Evolutionary conservation across 2,797 vertebrate genomes (phyloP).

Genomic region (Gymnothorax reevesii): DNA sequence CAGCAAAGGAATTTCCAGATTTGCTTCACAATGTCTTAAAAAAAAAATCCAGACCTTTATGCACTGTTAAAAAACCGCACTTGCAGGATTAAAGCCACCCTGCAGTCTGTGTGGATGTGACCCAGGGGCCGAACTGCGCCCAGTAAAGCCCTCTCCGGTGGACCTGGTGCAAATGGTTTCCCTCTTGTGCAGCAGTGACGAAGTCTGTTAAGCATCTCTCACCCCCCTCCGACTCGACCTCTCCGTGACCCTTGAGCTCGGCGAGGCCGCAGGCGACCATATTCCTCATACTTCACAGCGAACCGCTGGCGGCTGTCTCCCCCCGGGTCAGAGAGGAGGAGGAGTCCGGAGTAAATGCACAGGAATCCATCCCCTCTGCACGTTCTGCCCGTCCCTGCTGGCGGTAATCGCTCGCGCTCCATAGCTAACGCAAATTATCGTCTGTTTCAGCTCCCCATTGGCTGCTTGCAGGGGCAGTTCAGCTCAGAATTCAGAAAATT

Average conservation of each 20-base stretch:
- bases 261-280: slow-evolving; percentile 41
- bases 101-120: not conserved
- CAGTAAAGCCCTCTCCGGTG: slow-evolving; percentile 26
- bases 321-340: slow-evolving; percentile 26
- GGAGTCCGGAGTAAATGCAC: not conserved
- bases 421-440: slow-evolving; percentile 16
- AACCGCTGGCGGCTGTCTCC: slow-evolving; percentile 21
- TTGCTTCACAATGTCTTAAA: not conserved
- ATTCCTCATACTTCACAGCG: slow-evolving; percentile 32
- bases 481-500: slow-evolving; percentile 10
- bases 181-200: slow-evolving; percentile 33
- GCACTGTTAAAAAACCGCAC: not conserved
- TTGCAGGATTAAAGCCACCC: not conserved
- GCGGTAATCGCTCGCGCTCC: slow-evolving; percentile 11
- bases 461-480: slow-evolving; percentile 1
- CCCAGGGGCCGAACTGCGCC: not conserved
- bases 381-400: not conserved
- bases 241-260: slow-evolving; percentile 32
- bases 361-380: slow-evolving; percentile 16
- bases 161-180: slow-evolving; percentile 32
- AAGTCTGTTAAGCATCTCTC: slow-evolving; percentile 29
- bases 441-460: slow-evolving; percentile 29
- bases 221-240: slow-evolving; percentile 37
- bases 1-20: not conserved
- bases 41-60: no score